Evolutionary conservation across 2,113 vertebrate genomes (phyloP), one percentile per base, ranked within the genome.

Genomic region (Urocolius indicus): DNA sequence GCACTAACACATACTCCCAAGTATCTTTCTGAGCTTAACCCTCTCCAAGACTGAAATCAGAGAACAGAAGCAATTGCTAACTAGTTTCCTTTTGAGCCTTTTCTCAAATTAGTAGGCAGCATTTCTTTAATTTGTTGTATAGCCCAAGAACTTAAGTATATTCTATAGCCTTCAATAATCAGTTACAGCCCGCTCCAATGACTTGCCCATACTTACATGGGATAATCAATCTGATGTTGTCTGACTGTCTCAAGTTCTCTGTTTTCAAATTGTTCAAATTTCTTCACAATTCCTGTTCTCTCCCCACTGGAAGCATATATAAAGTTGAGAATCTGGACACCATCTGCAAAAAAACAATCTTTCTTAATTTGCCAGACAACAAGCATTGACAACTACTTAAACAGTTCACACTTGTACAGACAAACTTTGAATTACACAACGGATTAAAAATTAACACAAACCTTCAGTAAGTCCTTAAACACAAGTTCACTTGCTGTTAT

Each of bases 281-380:
- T 99, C 96, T 98, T 98, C 89, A 99, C 96, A 6, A 99, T 96
- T 95, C 99, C 99, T 10, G 98, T 98, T 91, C 84, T 97, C 93
- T 99, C 98, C 18, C 98, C 99, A 5, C 98, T 98, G 76, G 98
- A 99, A 51, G 99, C 99, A 43, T 99, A 98, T 17, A 98, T 98
- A 86, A 99, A 99, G 62, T 84, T 93, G 1, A 99, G 98, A 86
- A 99, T 57, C 89, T 98, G 97, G 43, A 98, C 96, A 29, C 87
- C 91, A 80, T 98, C 99, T 99, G 96, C 54, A 97, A 97, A 95
- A 65, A 52, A 52, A 89, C 51, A 97, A 73, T 84, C 63, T 15
- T 82, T 63, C 59, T 90, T 92, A 91, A 95, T 89, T 36, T 80
- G 78, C 41, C 57, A 66, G 63, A 67, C 90, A 93, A 74, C 22